Evolutionary conservation across 1,140 invertebrate genomes (phyloP), one percentile per base, ranked within the genome.

Genomic region (Sminthurinus signatus): DNA sequence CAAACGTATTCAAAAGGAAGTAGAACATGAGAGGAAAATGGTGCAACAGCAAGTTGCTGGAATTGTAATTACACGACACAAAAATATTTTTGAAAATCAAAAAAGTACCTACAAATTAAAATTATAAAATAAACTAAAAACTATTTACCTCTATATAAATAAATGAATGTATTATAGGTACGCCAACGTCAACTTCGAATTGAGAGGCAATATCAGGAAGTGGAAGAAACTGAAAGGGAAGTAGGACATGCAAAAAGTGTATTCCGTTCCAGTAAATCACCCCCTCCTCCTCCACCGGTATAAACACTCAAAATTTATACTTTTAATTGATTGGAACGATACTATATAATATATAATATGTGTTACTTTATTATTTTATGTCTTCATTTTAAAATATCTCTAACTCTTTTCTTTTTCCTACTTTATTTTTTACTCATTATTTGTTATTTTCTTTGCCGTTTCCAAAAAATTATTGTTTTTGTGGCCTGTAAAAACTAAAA

Each of bases 21-120:
- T 69, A 32, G 70, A 72, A 36, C 70, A 72, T 58, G 65, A 69
- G 42, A 64, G 56, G 44, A 67, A 69, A 59, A 69, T 72, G 70
- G 64, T 72, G 15, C 58, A 62, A 32, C 61, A 72, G 27, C 54
- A 62, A 25, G 67, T 72, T n/a, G 67, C 64, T 19, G 70, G 70
- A 17, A 56, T 56, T 42, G 54, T 56, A 8, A 36, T 8, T n/a
- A n/a, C n/a, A n/a, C n/a, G n/a, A n/a, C n/a, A n/a, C n/a, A n/a
- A n/a, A n/a, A n/a, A n/a, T n/a, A n/a, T n/a, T n/a, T n/a, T n/a
- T n/a, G n/a, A n/a, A n/a, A n/a, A n/a, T n/a, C n/a, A n/a, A n/a
- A n/a, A n/a, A n/a, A n/a, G n/a, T n/a, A n/a, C n/a, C n/a, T n/a
- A n/a, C 27, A 67, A 67, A 17, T 64, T 67, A 17, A n/a, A n/a